Evolutionary conservation across 1,140 invertebrate genomes (phyloP).

Genomic region (Drosophila lacteicornis): DNA sequence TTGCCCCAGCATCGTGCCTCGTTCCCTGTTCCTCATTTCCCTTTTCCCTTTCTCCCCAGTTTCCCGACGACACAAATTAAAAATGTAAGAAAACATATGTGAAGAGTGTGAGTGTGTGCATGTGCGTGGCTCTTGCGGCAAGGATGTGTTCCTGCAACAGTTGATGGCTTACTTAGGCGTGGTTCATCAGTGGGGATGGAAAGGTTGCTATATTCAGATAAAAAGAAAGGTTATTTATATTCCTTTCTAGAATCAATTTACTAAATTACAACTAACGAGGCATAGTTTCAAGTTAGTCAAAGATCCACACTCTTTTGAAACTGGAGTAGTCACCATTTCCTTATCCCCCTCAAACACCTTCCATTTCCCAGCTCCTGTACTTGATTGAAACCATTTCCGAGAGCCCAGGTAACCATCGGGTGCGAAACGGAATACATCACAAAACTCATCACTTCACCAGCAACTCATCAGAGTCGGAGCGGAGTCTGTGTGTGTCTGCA

Average conservation of each 20-base stretch:
- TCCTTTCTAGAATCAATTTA: background rate
- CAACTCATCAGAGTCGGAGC: constrained; percentile 24
- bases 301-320: background rate
- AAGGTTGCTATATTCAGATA: background rate
- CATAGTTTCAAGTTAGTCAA: background rate
- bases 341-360: too few species aligned
- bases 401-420: background rate
- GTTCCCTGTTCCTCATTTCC: too few species aligned
- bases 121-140: too few species aligned
- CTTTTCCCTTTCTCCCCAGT: background rate
- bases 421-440: constrained; percentile 19
- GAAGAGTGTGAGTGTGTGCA: background rate
- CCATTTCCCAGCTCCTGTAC: background rate
- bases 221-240: background rate
- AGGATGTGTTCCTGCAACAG: background rate
- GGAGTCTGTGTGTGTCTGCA: too few species aligned
- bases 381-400: constrained; percentile 15
- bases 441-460: constrained; percentile 16
- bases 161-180: constrained; percentile 10
- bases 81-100: constrained; percentile 54
- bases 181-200: background rate
- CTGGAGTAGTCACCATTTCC: background rate
- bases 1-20: background rate
- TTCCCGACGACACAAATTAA: constrained; percentile 56
- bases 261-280: too few species aligned